Conservation (phyloP, 2,888 invertebrate species). For the Drosophila tanythrix region DNA sequence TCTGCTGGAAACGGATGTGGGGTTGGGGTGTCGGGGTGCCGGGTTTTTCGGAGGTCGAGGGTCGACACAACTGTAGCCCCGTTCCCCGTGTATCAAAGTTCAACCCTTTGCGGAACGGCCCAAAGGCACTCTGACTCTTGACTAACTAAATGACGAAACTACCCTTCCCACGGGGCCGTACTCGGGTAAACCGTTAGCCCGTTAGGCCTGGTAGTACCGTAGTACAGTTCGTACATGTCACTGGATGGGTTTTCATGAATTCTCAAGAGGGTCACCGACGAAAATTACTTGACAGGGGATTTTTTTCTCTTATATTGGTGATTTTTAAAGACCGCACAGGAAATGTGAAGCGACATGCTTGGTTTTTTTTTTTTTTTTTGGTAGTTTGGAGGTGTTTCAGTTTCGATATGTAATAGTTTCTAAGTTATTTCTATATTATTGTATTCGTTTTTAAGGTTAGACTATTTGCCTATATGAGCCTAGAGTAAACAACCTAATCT, state of each 20-base stretch:
- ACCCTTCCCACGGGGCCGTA: slow-evolving; percentile 23
- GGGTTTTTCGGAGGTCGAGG: background rate
- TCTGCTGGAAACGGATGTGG: background rate
- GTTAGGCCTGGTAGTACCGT: slow-evolving; percentile 1
- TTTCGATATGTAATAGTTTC: too few relatives aligned
- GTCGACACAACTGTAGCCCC: background rate
- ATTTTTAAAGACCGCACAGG: background rate
- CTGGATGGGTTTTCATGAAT: slow-evolving; percentile 23
- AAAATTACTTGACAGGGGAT: slow-evolving; percentile 7
- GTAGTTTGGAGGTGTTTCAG: background rate
- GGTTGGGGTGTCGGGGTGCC: slow-evolving; percentile 5
- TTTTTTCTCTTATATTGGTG: background rate
- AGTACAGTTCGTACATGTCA: slow-evolving; percentile 41
- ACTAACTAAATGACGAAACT: slow-evolving; percentile 12
- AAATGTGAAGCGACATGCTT: background rate
- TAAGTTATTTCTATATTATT: background rate
- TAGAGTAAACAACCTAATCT: background rate
- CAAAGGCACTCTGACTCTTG: slow-evolving; percentile 6
- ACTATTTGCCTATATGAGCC: background rate
- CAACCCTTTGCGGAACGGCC: slow-evolving; percentile 51
- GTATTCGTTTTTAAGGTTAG: background rate
- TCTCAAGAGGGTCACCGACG: slow-evolving; percentile 37
- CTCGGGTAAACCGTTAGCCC: background rate
- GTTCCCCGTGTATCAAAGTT: slow-evolving; percentile 40
- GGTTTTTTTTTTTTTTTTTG: background rate